Conservation (phyloP, 2,113 vertebrate species). For the Trematomus loennbergii region DNA sequence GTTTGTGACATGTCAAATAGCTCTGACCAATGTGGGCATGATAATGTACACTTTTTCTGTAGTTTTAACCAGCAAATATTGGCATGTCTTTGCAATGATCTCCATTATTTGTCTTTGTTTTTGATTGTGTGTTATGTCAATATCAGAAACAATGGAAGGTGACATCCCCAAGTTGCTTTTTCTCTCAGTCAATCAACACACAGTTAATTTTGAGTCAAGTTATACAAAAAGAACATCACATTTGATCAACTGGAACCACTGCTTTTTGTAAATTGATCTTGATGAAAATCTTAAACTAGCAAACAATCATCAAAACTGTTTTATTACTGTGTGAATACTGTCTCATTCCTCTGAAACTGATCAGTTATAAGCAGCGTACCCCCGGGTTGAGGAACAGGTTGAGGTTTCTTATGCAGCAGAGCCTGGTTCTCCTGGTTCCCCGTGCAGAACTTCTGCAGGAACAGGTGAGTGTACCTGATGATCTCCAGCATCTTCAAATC, state of each 20-base stretch:
- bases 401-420: slow-evolving; percentile 95
- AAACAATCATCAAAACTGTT: neutral
- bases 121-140: neutral
- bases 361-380: slow-evolving; percentile 73
- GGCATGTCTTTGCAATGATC: neutral
- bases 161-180: too few relatives aligned
- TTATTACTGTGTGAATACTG: too few relatives aligned
- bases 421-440: slow-evolving; percentile 97
- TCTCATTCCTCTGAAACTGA: too few relatives aligned
- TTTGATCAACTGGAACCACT: neutral
- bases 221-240: neutral
- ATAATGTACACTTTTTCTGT: neutral
- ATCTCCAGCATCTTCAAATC: slow-evolving; percentile 98
- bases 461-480: slow-evolving; percentile 93
- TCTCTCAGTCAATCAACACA: too few relatives aligned
- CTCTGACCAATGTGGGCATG: neutral
- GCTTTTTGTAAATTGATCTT: neutral
- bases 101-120: neutral
- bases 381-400: slow-evolving; percentile 94
- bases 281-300: too few relatives aligned
- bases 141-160: too few relatives aligned
- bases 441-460: slow-evolving; percentile 97
- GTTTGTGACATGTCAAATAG: neutral
- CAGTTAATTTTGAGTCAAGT: neutral
- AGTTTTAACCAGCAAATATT: neutral